Evolutionary conservation across 2,888 invertebrate species (phyloP), one percentile per base, ranked within the genome.

Genomic region (Tipula helvola): DNA sequence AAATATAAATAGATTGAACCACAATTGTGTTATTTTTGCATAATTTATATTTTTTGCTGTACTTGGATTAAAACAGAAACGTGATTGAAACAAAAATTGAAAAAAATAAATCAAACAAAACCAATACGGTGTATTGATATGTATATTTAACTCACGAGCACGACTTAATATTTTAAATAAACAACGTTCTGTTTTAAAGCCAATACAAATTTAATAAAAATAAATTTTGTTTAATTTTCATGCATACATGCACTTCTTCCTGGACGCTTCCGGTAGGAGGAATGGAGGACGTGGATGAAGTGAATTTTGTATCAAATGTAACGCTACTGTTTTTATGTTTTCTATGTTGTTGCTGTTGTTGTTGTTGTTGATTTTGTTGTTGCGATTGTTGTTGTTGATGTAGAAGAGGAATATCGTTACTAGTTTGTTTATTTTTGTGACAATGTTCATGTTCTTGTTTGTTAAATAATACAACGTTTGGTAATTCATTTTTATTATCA

Each of bases 231-330:
- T 28, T 86, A 87, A 87, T 84, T 87, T 39, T 86, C 88, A 91
- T 91, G 91, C 91, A 90, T 91, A 91, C 91, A 90, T 91, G 91
- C 90, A 91, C 90, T 90, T 89, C 89, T 88, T 90, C 90, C 83
- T 90, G 90, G 52, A 83, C 87, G 87, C 88, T 90, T 90, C 91
- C 90, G 89, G 89, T 90, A 87, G 90, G 86, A 87, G 90, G 86
- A 86, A 52, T 86, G 85, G 52, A 83, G 86, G 86, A 86, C 87
- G 85, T 87, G 86, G 87, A 83, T 57, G 71, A 87, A 57, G 86
- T 86, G 86, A 86, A 47, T 87, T 84, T 84, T 84, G 86, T 87
- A 87, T 39, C 87, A 84, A 87, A 87, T 87, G 87, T 87, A 86
- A 83, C 84, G 10, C 86, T 88, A 41, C 86, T 28, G 71, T 71